Percentiles rank a stretch among this genome's conserved stretches.
Evolutionary conservation across 2,797 vertebrate genomes (phyloP).

Genomic region (Botia kubotai): DNA sequence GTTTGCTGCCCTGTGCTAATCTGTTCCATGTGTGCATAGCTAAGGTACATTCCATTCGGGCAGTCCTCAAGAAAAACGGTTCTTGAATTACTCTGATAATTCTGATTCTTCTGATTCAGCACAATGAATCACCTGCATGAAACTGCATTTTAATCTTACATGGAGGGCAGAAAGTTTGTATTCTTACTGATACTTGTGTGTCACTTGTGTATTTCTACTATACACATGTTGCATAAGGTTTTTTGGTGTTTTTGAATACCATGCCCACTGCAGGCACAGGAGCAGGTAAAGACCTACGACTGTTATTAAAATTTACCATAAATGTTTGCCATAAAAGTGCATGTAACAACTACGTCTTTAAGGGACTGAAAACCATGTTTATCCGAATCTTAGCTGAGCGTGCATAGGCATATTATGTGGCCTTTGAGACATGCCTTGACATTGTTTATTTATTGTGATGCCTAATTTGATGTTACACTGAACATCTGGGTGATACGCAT

Average conservation of each 20-base stretch:
- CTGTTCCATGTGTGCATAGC: conserved; percentile 59
- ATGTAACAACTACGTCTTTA: neutral
- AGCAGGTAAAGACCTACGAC: neutral
- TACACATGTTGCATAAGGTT: neutral
- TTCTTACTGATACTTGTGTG: neutral
- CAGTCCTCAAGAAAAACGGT: conserved; percentile 19
- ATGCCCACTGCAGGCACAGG: neutral
- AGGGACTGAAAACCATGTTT: neutral
- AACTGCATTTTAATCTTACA: neutral
- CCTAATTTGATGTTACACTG: conserved; percentile 55
- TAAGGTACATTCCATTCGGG: conserved; percentile 20
- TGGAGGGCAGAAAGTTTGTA: neutral
- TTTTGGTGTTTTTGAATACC: neutral
- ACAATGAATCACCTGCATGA: neutral
- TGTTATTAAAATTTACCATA: neutral
- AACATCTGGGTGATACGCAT: conserved; percentile 54
- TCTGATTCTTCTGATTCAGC: neutral
- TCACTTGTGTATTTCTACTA: too few relatives aligned
- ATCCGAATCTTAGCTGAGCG: neutral
- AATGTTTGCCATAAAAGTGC: neutral
- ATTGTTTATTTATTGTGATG: conserved; percentile 52
- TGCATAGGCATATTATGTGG: conserved; percentile 20
- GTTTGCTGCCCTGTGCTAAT: conserved; percentile 51
- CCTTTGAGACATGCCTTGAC: conserved; percentile 42
- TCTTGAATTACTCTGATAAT: conserved; percentile 1